phyloP scores from a whole-genome alignment of 2,888 invertebrate genomes.

The Diaprepes abbreviatus region DNA sequence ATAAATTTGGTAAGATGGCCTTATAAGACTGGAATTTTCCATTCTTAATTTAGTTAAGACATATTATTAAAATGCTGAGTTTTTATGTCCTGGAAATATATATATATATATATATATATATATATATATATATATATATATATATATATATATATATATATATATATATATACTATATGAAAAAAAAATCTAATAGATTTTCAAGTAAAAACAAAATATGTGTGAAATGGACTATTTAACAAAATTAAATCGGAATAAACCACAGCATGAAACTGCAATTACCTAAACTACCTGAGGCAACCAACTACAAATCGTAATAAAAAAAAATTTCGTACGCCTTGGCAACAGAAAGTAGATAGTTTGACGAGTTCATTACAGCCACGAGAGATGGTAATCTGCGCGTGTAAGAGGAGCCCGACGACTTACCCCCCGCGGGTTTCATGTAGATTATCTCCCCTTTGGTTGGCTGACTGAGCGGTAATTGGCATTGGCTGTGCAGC shows the following conservation, averaged over 20 bases:
- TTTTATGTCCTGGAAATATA: no score
- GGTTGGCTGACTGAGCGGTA: conserved; percentile 28
- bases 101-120: no score
- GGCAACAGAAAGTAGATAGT: conserved; percentile 1
- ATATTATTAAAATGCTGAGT: no score
- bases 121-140: no score
- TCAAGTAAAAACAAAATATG: no score
- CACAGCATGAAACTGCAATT: not conserved
- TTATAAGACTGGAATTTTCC: no score
- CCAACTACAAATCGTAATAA: not conserved
- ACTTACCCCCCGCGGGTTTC: conserved; percentile 30
- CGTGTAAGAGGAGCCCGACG: conserved; percentile 21
- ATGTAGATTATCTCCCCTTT: conserved; percentile 28
- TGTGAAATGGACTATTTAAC: no score
- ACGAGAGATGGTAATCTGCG: conserved; percentile 32
- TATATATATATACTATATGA: no score
- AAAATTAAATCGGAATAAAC: not conserved
- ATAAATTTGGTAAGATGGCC: no score
- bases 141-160: no score
- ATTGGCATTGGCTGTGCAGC: conserved; percentile 29
- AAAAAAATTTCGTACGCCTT: conserved; percentile 3
- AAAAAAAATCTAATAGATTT: no score
- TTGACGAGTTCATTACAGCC: conserved; percentile 37
- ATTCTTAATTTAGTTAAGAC: no score
- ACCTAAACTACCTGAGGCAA: conserved; percentile 2